Base-by-base conservation (phyloP, 2,113 vertebrate genomes). In the Serranochromis macrocephalus region DNA sequence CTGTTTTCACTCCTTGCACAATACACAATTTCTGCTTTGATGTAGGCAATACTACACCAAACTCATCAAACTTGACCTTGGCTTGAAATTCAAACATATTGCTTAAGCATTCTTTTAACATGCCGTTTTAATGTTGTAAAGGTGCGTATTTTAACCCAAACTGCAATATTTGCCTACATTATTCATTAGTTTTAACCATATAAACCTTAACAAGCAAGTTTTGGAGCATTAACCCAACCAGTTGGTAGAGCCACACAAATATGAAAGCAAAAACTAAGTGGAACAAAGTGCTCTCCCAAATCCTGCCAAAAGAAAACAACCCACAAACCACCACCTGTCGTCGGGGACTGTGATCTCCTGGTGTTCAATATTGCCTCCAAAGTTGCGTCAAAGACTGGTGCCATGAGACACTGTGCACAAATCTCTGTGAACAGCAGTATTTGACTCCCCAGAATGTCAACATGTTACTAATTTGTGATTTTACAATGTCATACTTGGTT, bases 331-430 rank as follows among this genome's bases (percentile, higher is more conserved):
- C 13, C 12, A 42, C 38, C 21, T 71, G 38, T 26, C 8, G 7
- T 26, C 0, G 1, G 13, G 12, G 13, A 71, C 38, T 0, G 21
- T 1, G 66, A 71, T 40, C 5, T 24, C 66, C 38, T 24, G n/a
- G 66, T 71, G 13, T 45, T 16, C 66, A 71, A 9, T 4, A 16
- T 26, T 45, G 38, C 38, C 38, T 24, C n/a, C 36, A 42, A 24
- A 71, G 7, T 24, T 71, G 36, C 5, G 0, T 71, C n/a, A 71
- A 71, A 24, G 12, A 24, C 66, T 42, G 38, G 7, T 14, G 1
- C 13, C 66, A 42, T 16, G n/a, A 71, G 38, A 71, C n/a, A 42
- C 66, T 21, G 12, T 42, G 36, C 36, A 4, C 36, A 71, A 24
- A 42, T 71, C 66, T 24, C 66, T 42, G 19, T 68, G 63, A 68